Conservation (phyloP, 2,888 invertebrate species). For the Augiades crinisus region DNA sequence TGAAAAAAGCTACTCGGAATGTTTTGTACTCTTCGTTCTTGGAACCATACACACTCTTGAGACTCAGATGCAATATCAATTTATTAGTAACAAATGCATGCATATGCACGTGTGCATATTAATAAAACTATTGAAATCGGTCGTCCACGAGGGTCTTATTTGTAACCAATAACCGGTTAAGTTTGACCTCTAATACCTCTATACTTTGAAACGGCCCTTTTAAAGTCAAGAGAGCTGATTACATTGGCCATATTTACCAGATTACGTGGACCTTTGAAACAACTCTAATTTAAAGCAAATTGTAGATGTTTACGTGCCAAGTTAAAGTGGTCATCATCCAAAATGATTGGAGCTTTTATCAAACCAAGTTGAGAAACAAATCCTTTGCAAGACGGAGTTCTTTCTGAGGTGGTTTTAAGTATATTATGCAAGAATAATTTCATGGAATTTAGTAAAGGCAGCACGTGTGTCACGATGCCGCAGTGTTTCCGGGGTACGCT, state of each 20-base stretch:
- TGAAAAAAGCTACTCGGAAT: no score
- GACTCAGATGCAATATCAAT: background rate
- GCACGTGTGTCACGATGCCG: conserved; percentile 20
- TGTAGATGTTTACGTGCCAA: conserved; percentile 14
- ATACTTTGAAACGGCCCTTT: conserved; percentile 5
- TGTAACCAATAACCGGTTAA: conserved; percentile 7
- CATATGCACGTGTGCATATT: conserved; percentile 5
- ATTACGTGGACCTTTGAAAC: conserved; percentile 19
- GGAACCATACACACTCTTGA: no score
- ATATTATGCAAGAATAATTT: conserved; percentile 26
- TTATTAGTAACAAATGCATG: background rate
- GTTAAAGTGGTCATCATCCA: conserved; percentile 2
- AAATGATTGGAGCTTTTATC: background rate
- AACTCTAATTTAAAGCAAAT: conserved; percentile 18
- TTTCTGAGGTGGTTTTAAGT: conserved; percentile 9
- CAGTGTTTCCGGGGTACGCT: conserved; percentile 20
- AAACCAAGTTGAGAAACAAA: background rate
- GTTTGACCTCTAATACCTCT: conserved; percentile 8
- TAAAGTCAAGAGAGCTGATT: background rate
- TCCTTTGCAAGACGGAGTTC: conserved; percentile 4
- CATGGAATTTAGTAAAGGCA: conserved; percentile 24
- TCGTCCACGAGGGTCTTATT: conserved; percentile 15
- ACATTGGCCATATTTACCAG: conserved; percentile 4
- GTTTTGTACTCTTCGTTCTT: no score
- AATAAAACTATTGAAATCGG: conserved; percentile 13